Conservation (phyloP, 2,888 invertebrate species). For the Maniola hyperantus region DNA sequence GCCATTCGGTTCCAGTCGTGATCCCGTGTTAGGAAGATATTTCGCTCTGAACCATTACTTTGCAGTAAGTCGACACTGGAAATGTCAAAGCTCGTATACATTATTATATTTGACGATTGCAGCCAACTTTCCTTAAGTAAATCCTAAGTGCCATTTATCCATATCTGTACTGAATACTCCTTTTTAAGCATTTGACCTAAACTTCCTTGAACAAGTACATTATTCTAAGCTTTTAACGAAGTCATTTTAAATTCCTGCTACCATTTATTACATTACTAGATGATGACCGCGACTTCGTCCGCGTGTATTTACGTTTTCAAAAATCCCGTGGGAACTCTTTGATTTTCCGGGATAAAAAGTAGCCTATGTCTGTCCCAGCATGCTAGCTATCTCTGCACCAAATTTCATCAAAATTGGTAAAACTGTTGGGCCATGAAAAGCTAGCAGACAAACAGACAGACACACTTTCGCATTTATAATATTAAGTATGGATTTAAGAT, state of each 20-base stretch:
- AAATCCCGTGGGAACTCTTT: too few species aligned
- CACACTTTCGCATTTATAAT: too few species aligned
- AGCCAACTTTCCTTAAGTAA: conserved; percentile 39
- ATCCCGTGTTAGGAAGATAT: conserved; percentile 39
- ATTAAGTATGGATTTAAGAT: too few species aligned
- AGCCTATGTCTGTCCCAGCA: too few species aligned
- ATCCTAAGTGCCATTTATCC: conserved; percentile 42
- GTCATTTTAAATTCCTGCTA: conserved; percentile 29
- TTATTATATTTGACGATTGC: conserved; percentile 39
- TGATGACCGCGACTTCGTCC: neutral
- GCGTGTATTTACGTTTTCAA: neutral
- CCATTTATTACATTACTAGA: neutral
- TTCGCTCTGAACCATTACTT: conserved; percentile 41
- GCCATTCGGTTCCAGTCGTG: conserved; percentile 43
- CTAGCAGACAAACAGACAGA: too few species aligned
- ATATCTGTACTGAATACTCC: conserved; percentile 37
- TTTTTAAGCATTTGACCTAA: conserved; percentile 40
- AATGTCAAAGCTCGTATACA: conserved; percentile 44
- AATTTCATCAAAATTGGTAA: too few species aligned
- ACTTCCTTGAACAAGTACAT: conserved; percentile 39
- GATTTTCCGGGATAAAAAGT: too few species aligned
- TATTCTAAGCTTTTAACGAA: conserved; percentile 22
- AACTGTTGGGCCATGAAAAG: too few species aligned
- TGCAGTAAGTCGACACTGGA: conserved; percentile 44
- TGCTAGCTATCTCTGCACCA: too few species aligned